Percentiles rank a stretch among this genome's conserved stretches.
Evolutionary conservation across 2,888 invertebrate genomes (phyloP).

Genomic region (Hypercompe scribonia): DNA sequence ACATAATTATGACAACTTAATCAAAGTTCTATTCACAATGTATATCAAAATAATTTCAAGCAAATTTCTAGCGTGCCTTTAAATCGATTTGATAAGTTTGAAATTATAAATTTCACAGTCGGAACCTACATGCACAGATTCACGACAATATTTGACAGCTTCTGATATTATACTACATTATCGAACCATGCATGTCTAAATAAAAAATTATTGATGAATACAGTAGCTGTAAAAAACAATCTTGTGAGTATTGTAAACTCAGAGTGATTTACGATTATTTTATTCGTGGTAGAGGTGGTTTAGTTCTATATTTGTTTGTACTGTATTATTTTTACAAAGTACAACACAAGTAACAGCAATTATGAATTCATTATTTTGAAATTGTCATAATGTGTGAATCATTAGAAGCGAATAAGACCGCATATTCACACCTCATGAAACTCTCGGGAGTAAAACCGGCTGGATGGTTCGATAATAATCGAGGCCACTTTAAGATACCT

Average conservation of each 20-base stretch:
- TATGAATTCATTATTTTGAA: constrained; percentile 56
- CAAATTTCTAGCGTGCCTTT: constrained; percentile 56
- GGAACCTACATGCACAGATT: constrained; percentile 56
- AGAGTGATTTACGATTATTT: constrained; percentile 21
- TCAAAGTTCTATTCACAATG: constrained; percentile 60
- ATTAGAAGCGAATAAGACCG: constrained; percentile 66
- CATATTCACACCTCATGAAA: constrained; percentile 79
- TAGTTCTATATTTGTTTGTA: constrained; percentile 15
- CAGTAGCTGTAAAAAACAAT: constrained; percentile 35
- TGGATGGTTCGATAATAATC: constrained; percentile 33
- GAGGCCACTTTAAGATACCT: constrained; percentile 54
- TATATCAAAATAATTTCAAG: constrained; percentile 47
- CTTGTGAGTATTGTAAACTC: constrained; percentile 20
- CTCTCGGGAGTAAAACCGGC: constrained; percentile 75
- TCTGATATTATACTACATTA: constrained; percentile 52
- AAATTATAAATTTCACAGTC: constrained; percentile 80
- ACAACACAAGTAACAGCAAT: constrained; percentile 26
- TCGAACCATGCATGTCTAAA: constrained; percentile 65
- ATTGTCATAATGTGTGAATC: constrained; percentile 68
- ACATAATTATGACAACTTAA: constrained; percentile 52
- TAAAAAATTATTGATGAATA: constrained; percentile 57
- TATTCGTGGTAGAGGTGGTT: background rate
- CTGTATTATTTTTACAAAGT: constrained; percentile 20
- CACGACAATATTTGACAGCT: constrained; percentile 69
- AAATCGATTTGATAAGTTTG: constrained; percentile 63